These are phyloP conservation scores for Cryptotermes secundus DNA, from an alignment of 1,140 invertebrate species.

Conservation along the genomic window DNA sequence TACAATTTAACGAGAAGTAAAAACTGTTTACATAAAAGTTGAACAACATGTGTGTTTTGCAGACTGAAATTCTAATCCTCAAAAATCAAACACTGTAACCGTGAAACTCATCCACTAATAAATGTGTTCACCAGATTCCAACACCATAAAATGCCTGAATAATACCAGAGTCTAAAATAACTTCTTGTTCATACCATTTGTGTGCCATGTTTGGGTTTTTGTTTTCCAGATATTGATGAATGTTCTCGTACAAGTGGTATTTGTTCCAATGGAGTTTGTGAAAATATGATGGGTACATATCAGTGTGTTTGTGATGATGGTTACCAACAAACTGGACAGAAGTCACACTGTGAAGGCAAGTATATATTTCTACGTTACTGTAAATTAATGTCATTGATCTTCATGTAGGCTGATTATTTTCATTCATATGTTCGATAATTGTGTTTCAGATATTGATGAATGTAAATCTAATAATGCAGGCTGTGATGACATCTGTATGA, in stretches of 20 bases:
- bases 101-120: too few species aligned
- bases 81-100: too few species aligned
- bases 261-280: slow-evolving; percentile 81
- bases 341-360: slow-evolving; percentile 60
- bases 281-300: slow-evolving; percentile 85
- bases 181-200: too few species aligned
- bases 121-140: too few species aligned
- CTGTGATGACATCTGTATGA: slow-evolving; percentile 64
- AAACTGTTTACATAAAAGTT: too few species aligned
- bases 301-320: slow-evolving; percentile 84
- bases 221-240: slow-evolving; percentile 58
- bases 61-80: too few species aligned
- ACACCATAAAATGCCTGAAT: too few species aligned
- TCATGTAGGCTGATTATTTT: not conserved
- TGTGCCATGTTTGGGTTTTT: not conserved
- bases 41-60: too few species aligned
- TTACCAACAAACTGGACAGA: slow-evolving; percentile 65
- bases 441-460: slow-evolving; percentile 62
- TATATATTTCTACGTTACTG: not conserved
- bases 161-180: too few species aligned
- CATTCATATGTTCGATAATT: slow-evolving; percentile 28
- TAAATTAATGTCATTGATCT: too few species aligned
- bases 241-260: slow-evolving; percentile 79
- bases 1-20: too few species aligned
- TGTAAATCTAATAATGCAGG: slow-evolving; percentile 62